These are phyloP conservation scores for Smutsia gigantea DNA, from an alignment of 2,797 vertebrate species.

Conservation along the genomic window DNA sequence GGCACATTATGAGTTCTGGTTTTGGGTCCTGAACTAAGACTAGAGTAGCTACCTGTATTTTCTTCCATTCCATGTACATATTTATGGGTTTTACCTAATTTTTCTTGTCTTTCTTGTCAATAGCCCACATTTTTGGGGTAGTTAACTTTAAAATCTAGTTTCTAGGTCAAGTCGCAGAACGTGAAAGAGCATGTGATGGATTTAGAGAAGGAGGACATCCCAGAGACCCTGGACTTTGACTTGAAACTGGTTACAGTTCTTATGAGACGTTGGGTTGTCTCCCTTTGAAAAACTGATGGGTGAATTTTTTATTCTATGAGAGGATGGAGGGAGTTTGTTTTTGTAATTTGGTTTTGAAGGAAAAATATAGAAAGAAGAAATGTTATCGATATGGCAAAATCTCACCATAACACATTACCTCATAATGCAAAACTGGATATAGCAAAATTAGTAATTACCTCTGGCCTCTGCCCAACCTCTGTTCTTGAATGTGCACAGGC, in stretches of 20 bases:
- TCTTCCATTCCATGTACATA: background rate
- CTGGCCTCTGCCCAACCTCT: background rate
- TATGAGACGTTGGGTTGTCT: background rate
- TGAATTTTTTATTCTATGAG: background rate
- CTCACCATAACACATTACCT: background rate
- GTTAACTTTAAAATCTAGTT: background rate
- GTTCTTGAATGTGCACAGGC: background rate
- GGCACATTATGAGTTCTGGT: background rate
- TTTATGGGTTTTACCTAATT: background rate
- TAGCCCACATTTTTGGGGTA: background rate
- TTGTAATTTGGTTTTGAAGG: slow-evolving; percentile 27
- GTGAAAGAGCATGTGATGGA: background rate
- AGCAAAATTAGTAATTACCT: background rate
- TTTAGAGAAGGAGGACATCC: background rate
- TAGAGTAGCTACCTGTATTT: background rate
- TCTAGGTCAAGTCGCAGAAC: background rate
- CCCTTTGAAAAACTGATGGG: background rate
- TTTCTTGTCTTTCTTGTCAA: background rate
- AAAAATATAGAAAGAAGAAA: background rate
- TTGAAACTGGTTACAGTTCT: background rate
- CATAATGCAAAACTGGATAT: background rate
- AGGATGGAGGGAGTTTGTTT: background rate
- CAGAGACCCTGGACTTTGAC: background rate
- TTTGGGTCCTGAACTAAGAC: background rate
- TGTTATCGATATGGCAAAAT: background rate